Percentiles rank a stretch among this genome's conserved stretches.
phyloP scores from a whole-genome alignment of 2,888 invertebrate species.

The Elegia similella region DNA sequence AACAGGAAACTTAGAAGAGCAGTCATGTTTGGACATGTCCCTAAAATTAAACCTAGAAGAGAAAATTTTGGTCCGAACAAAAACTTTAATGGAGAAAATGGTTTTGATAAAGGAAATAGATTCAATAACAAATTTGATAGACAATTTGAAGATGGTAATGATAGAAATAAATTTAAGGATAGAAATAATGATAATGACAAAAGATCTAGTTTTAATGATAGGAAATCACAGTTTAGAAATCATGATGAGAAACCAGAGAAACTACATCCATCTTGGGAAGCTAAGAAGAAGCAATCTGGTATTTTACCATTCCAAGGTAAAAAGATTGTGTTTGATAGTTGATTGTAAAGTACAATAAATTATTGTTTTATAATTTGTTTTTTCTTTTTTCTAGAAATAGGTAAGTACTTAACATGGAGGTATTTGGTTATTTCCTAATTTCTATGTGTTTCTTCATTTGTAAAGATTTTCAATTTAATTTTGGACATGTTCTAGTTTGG shows the following conservation, averaged over 20 bases:
- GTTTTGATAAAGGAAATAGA: slow-evolving; percentile 30
- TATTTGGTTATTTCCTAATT: no score
- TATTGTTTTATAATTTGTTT: slow-evolving; percentile 18
- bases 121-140: slow-evolving; percentile 20
- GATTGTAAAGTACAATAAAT: slow-evolving; percentile 21
- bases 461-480: no score
- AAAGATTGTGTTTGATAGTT: slow-evolving; percentile 70
- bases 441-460: no score
- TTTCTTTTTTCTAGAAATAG: slow-evolving; percentile 5
- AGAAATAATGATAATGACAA: slow-evolving; percentile 23
- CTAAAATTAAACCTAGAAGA: slow-evolving; percentile 52
- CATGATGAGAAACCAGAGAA: slow-evolving; percentile 53
- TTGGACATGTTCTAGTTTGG: no score
- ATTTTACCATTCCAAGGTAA: slow-evolving; percentile 73
- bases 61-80: slow-evolving; percentile 33
- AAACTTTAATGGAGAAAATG: slow-evolving; percentile 36
- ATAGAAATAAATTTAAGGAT: slow-evolving; percentile 27
- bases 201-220: slow-evolving; percentile 29
- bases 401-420: no score
- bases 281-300: slow-evolving; percentile 70
- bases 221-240: slow-evolving; percentile 27
- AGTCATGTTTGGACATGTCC: slow-evolving; percentile 68
- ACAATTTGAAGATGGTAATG: slow-evolving; percentile 4
- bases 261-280: slow-evolving; percentile 80
- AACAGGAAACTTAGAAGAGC: slow-evolving; percentile 72